phyloP scores from a whole-genome alignment of 2,113 vertebrate genomes.

The Pangasianodon hypophthalmus region DNA sequence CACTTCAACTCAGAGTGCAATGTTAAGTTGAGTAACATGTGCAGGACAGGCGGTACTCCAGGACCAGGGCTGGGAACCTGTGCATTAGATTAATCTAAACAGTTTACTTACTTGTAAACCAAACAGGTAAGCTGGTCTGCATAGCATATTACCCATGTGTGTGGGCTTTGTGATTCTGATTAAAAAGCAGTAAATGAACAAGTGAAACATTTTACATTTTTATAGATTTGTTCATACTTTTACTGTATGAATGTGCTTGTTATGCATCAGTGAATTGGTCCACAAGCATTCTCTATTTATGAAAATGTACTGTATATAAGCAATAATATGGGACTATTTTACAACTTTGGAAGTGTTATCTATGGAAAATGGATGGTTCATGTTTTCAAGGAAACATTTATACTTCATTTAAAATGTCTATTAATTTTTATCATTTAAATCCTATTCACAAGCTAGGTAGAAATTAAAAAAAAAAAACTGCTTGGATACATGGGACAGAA shows the following conservation, averaged over 20 bases:
- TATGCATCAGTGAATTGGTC: background rate
- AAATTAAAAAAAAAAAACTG: background rate
- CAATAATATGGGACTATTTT: background rate
- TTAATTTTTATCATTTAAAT: too few species aligned
- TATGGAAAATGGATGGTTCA: too few species aligned
- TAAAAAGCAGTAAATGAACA: background rate
- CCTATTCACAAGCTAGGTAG: background rate
- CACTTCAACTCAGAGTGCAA: background rate
- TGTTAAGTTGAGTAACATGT: too few species aligned
- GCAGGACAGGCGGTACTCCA: too few species aligned
- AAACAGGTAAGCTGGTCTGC: background rate
- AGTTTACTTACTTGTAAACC: too few species aligned
- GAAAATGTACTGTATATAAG: background rate
- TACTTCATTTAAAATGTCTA: background rate
- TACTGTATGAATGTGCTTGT: too few species aligned
- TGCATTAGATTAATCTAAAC: too few species aligned
- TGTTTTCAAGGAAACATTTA: too few species aligned
- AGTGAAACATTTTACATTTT: too few species aligned
- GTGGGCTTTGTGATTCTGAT: background rate
- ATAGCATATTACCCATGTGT: background rate
- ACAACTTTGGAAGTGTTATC: background rate
- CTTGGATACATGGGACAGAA: too few species aligned
- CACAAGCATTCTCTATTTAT: background rate
- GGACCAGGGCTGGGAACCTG: too few species aligned
- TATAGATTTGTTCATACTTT: too few species aligned